A percentile compares a stretch with the other conserved stretches of the same genome.
phyloP scores from a whole-genome alignment of 2,113 vertebrate genomes.

The Patagioenas fasciata region DNA sequence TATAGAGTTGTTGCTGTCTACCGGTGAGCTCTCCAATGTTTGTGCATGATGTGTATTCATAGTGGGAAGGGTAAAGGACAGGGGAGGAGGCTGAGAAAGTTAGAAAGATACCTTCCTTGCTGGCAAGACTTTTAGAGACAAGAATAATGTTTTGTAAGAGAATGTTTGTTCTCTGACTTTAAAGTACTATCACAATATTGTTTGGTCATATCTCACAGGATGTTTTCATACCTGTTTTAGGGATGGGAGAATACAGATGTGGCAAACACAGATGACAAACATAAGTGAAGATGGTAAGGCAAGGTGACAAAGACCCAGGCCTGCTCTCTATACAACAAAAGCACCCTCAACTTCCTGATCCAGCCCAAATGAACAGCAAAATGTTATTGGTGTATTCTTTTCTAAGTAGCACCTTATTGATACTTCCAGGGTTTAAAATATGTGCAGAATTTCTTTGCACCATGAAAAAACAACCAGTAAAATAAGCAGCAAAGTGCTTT shows the following conservation, averaged over 20 bases:
- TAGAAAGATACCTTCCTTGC: neutral
- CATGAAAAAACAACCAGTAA: neutral
- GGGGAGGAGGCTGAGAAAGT: accelerated
- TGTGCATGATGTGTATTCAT: neutral
- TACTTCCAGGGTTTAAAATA: neutral
- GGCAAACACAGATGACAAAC: neutral
- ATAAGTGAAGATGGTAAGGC: neutral
- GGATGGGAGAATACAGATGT: neutral
- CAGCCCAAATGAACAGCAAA: neutral
- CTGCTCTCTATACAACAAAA: neutral
- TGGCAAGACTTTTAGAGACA: neutral
- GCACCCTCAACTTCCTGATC: neutral
- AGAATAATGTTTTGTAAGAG: neutral
- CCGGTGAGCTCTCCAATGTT: neutral
- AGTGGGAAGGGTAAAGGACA: neutral
- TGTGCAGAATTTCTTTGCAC: neutral
- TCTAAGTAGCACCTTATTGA: neutral
- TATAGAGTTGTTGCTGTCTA: neutral
- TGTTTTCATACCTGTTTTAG: neutral
- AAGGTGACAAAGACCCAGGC: neutral
- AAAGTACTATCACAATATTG: neutral
- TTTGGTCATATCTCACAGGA: neutral
- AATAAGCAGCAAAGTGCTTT: neutral
- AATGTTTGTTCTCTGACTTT: neutral
- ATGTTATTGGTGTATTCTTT: neutral